Base-by-base conservation (phyloP, 2,113 vertebrate genomes). In the Trachemys scripta region DNA sequence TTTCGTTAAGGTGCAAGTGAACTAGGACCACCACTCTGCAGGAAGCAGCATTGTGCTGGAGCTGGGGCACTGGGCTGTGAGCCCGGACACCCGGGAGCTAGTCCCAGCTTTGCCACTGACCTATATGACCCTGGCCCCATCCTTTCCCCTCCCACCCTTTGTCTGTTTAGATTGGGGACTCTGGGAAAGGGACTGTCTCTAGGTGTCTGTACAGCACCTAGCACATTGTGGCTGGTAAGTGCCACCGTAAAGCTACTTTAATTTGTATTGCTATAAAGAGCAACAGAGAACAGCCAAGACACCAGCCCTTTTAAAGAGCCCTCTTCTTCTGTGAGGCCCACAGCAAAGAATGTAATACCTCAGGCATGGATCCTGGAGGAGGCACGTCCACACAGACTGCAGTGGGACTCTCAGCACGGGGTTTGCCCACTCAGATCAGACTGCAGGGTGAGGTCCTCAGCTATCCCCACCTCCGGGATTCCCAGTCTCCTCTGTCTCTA, bases 161-260 rank as follows among this genome's bases (percentile, higher is more conserved):
- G 8, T 3, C 2, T 27, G 4, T 38, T 12, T 25, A 42, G 24
- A 12, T 1, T 2, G 0, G 11, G 10, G 35, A 35, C 14, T 10
- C 80, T 31, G 4, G 0, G 5, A 2, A 5, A 6, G 13, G 14
- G 20, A 13, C 59, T 0, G 1, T 8, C 2, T 8, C n/a, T 14
- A 16, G 14, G 29, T 2, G 1, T 0, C 4, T 27, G 12, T 27
- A 51, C 62, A 1, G 1, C 50, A 1, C 10, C 2, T 19, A 1
- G 53, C 88, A n/a, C 62, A 10, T 3, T 35, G 1, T 53, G 35
- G 17, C 45, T 47, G 17, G 62, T 1, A 38, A 7, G 2, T 1
- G 14, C 2, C 47, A 80, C 49, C 59, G 2, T 1, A 3, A 1
- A 3, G 1, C 27, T 11, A 59, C 57, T 59, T 59, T 29, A 12